Base-by-base conservation (phyloP, 2,113 vertebrate species). In the Pitta sordida region DNA sequence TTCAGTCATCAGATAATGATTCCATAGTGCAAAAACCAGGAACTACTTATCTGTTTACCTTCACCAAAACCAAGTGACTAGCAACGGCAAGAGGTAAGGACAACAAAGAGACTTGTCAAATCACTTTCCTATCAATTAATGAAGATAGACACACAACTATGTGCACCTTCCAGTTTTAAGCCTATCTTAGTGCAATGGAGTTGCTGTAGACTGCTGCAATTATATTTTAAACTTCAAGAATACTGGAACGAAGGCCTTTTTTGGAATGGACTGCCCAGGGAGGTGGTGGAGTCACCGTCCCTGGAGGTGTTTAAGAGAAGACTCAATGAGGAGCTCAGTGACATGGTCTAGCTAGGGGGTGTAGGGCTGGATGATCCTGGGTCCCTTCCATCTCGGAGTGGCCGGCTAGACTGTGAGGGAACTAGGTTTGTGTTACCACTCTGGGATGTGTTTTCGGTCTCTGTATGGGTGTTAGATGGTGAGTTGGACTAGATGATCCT, bases 101-200 rank as follows among this genome's bases (percentile, higher is more conserved):
- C 11, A 70, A 22, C 1, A 1, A 62, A 62, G 24, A 67, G 13
- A 59, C 19, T 46, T 73, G 7, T 36, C 62, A 79, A n/a, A 44
- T 48, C 0, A 1, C 19, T 62, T 78, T 68, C 29, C 22, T 55
- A 37, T 53, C 32, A 14, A 37, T 32, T 59, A 91, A 39, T 18
- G 11, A 48, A 37, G n/a, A 15, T 36, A 64, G 34, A 53, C 2
- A 5, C 9, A 34, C 0, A 4, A 10, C 27, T 44, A 8, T 7
- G 22, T 15, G 39, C 15, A 63, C 27, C 8, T 81, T 41, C 46
- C 9, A 16, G 7, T 64, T 79, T 80, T 44, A 10, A 76, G 16
- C 34, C 56, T 37, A 21, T 32, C 27, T 39, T 59, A 73, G 48
- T 46, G 49, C 48, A 43, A 71, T 27, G 48, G 19, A 55, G 16